Evolutionary conservation across 2,797 vertebrate species (phyloP).

Genomic region (Alca torda): DNA sequence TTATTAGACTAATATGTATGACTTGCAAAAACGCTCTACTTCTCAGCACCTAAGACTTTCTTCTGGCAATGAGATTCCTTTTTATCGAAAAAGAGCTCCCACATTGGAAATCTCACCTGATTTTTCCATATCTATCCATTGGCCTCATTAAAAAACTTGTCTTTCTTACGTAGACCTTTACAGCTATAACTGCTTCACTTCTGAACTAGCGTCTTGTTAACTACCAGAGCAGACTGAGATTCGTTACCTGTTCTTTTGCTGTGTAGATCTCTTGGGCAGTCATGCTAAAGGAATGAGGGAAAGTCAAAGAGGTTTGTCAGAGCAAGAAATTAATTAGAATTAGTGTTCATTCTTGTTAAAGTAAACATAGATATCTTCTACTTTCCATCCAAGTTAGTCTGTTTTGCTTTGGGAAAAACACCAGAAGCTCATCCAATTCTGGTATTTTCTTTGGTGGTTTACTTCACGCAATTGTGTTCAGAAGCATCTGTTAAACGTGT

Average conservation of each 20-base stretch:
- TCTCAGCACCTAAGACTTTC: background rate
- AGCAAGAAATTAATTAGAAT: background rate
- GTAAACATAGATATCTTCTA: background rate
- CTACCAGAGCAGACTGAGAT: background rate
- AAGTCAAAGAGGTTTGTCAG: background rate
- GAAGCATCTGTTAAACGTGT: background rate
- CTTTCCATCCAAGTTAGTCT: background rate
- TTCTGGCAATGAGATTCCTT: background rate
- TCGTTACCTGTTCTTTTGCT: background rate
- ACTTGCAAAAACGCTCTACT: background rate
- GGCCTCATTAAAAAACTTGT: background rate
- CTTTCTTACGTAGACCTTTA: background rate
- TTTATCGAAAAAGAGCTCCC: accelerated
- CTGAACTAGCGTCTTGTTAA: background rate
- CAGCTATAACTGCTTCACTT: background rate
- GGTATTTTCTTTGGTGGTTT: background rate
- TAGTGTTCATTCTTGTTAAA: background rate
- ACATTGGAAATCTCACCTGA: background rate
- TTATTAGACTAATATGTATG: background rate
- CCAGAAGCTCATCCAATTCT: background rate
- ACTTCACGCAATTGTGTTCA: background rate
- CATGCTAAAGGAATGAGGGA: background rate
- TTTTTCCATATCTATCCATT: background rate
- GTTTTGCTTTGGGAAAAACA: background rate
- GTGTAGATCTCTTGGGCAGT: background rate